Conservation (phyloP, 1,140 invertebrate species). For the Neoseiulus cucumeris region DNA sequence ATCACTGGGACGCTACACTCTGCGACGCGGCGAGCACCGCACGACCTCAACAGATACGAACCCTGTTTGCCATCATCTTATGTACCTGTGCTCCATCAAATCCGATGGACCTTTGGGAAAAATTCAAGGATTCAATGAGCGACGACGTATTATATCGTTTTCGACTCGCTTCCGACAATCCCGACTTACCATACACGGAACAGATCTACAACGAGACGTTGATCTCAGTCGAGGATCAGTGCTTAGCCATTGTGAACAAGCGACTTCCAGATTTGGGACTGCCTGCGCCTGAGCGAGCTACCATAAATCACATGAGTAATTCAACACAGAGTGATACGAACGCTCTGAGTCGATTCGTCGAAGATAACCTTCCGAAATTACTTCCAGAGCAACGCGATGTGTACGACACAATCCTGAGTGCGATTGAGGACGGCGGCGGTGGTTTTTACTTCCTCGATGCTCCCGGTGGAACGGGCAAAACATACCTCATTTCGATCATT, state of each 20-base stretch:
- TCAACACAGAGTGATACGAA: neutral
- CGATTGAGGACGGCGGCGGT: conserved; percentile 21
- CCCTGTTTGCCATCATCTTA: too few relatives aligned
- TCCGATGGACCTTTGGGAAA: conserved; percentile 15
- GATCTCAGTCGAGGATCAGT: conserved; percentile 14
- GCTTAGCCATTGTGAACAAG: conserved; percentile 13
- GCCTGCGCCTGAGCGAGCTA: conserved; percentile 7
- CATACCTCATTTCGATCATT: conserved; percentile 28
- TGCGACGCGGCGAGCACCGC: too few relatives aligned
- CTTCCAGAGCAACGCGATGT: conserved; percentile 9
- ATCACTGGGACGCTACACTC: too few relatives aligned
- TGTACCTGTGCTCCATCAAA: conserved; percentile 8
- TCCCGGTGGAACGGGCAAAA: conserved; percentile 27
- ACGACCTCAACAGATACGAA: too few relatives aligned
- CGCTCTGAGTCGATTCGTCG: neutral
- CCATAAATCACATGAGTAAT: too few relatives aligned
- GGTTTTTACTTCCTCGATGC: conserved; percentile 4
- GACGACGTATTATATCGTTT: conserved; percentile 15
- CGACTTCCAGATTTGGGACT: conserved; percentile 8
- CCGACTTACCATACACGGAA: conserved; percentile 14
- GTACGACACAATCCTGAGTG: conserved; percentile 15
- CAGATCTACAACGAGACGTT: conserved; percentile 16
- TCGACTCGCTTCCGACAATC: conserved; percentile 4
- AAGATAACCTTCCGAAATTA: neutral
- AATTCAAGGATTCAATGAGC: conserved; percentile 13